Evolutionary conservation across 2,797 vertebrate species (phyloP), one percentile per base, ranked within the genome.

Genomic region (Galagoides demidoff): DNA sequence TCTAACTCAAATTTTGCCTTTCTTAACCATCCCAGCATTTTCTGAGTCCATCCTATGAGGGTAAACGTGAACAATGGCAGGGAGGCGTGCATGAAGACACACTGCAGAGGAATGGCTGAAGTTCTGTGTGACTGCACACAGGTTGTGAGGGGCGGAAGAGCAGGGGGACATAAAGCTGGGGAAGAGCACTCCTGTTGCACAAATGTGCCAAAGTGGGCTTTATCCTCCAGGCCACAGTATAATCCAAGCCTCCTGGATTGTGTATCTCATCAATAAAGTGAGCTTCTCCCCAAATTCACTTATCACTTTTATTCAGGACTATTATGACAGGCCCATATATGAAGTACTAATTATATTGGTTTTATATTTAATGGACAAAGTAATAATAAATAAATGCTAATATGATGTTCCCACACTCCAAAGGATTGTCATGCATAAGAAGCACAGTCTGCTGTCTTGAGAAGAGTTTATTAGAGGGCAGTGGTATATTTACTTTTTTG

Each of bases 331-430:
- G 59, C 61, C 45, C 34, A 73, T 20, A 70, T 37, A 66, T 71
- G 23, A 73, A 57, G 2, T 74, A 82, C 64, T 82, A 34, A 86
- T 74, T 64, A 45, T 64, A 71, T 81, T 81, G 22, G 63, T 68
- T 93, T 90, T 37, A 70, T 85, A 82, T 43, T 77, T 68, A 95
- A 90, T 19, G 34, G 22, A 22, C 81, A 85, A 57, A 29, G 43
- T 17, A 37, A 66, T 31, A 59, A 23, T n/a, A 66, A 70, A 45
- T 31, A 55, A 92, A 27, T 4, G 37, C 16, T 64, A 73, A 71
- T 37, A 22, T 55, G 49, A 10, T 76, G 29, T 91, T 59, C 34
- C 31, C 49, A n/a, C 7, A 34, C 4, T 22, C 45, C n/a, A 37
- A 95, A 93, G 27, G 7, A 34, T 43, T 86, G 7, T 85, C 73